Conservation (phyloP, 1,140 invertebrate genomes). For the Leptopilina clavipes region DNA sequence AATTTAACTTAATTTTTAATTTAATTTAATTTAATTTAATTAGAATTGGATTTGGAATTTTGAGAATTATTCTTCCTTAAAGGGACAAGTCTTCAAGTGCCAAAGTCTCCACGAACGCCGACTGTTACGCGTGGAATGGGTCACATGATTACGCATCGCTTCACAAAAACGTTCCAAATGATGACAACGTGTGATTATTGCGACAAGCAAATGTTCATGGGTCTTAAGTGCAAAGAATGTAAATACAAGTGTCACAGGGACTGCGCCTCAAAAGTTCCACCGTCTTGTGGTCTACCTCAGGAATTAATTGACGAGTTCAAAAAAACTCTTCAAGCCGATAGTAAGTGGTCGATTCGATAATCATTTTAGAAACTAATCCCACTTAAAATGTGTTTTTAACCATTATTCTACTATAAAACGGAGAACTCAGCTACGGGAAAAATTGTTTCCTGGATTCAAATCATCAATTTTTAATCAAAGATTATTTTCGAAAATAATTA, state of each 20-base stretch:
- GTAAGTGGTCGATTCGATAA: no score
- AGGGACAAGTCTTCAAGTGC: constrained; percentile 78
- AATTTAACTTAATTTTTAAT: no score
- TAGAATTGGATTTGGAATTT: no score
- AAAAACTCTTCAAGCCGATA: constrained; percentile 79
- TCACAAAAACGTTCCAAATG: constrained; percentile 91
- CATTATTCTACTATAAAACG: no score
- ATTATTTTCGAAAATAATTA: no score
- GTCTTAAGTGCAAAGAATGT: constrained; percentile 94
- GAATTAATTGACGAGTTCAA: constrained; percentile 89
- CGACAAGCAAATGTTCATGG: constrained; percentile 92
- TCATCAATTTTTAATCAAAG: no score
- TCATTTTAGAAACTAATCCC: no score
- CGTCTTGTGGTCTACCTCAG: constrained; percentile 91
- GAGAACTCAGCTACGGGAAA: no score
- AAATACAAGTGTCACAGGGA: constrained; percentile 96
- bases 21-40: no score
- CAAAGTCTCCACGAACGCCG: constrained; percentile 85
- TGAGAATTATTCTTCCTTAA: no score
- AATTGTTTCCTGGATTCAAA: no score
- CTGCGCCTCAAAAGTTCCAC: constrained; percentile 92
- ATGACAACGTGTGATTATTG: constrained; percentile 93
- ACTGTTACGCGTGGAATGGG: constrained; percentile 85
- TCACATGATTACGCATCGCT: constrained; percentile 93
- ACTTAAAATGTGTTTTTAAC: no score